Conservation (phyloP, 1,140 invertebrate genomes). For the Drosophila rufa region DNA sequence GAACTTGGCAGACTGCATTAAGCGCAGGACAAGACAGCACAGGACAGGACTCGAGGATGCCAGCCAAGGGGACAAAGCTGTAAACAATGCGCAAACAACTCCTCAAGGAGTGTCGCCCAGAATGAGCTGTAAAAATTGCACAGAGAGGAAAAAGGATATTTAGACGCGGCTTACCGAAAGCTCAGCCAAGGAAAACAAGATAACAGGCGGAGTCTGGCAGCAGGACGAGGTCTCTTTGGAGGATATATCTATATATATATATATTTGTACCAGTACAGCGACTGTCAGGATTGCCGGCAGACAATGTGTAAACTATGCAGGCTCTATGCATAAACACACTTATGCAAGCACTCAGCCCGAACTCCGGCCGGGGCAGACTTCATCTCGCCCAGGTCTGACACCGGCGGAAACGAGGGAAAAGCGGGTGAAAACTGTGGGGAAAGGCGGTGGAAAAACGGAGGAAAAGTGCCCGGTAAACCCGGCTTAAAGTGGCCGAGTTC, state of each 20-base stretch:
- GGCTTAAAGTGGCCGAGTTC: constrained; percentile 13
- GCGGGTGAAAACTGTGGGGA: no score
- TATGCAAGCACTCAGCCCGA: constrained; percentile 41
- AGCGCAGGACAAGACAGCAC: constrained; percentile 7
- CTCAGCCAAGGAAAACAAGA: constrained; percentile 58
- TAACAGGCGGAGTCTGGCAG: constrained; percentile 19
- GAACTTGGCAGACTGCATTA: constrained; percentile 73
- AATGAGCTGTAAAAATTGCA: constrained; percentile 73
- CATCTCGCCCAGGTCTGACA: constrained; percentile 3
- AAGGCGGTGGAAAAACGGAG: no score
- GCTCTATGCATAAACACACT: constrained; percentile 42
- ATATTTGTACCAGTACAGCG: constrained; percentile 1
- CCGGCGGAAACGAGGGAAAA: not conserved
- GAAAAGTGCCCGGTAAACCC: not conserved
- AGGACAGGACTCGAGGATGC: not conserved
- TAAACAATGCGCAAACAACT: constrained; percentile 70
- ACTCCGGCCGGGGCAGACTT: constrained; percentile 16
- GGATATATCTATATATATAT: constrained; percentile 7
- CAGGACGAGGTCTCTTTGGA: not conserved
- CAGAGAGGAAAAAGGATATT: constrained; percentile 57
- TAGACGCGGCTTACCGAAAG: constrained; percentile 72
- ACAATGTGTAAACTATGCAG: constrained; percentile 73
- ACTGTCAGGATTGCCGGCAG: constrained; percentile 43
- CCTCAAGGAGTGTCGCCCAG: constrained; percentile 67
- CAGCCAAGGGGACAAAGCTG: constrained; percentile 45